Percentiles rank a stretch among this genome's conserved stretches.
These are phyloP conservation scores for Sylvietta virens DNA, from an alignment of 2,113 vertebrate genomes.

Conservation along the genomic window DNA sequence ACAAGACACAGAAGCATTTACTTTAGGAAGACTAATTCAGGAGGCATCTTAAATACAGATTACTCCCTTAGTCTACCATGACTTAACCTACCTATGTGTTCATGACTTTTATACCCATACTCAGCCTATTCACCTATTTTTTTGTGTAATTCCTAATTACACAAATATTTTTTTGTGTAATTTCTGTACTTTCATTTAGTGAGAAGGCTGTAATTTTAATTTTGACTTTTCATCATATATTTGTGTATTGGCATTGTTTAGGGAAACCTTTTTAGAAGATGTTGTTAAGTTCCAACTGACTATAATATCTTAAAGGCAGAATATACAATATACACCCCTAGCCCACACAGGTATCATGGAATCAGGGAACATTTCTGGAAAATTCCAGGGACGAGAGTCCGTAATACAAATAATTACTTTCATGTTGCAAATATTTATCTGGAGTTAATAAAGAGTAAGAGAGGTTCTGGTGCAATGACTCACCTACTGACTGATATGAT, in stretches of 20 bases:
- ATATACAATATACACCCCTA: neutral
- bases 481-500: neutral
- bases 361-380: neutral
- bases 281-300: neutral
- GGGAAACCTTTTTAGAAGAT: neutral
- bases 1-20: neutral
- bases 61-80: neutral
- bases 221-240: neutral
- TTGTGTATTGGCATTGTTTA: neutral
- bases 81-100: neutral
- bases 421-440: constrained; percentile 18
- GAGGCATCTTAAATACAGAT: neutral
- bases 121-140: neutral
- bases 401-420: constrained; percentile 25
- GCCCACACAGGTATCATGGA: neutral
- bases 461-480: neutral
- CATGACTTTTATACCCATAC: neutral
- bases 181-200: neutral
- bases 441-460: neutral
- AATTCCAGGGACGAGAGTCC: neutral
- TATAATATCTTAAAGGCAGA: neutral
- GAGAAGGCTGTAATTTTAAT: neutral
- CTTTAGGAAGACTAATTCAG: neutral
- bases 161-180: neutral
- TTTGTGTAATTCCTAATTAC: neutral